Base-by-base conservation (phyloP, 2,797 vertebrate species). In the Saxicola maurus region DNA sequence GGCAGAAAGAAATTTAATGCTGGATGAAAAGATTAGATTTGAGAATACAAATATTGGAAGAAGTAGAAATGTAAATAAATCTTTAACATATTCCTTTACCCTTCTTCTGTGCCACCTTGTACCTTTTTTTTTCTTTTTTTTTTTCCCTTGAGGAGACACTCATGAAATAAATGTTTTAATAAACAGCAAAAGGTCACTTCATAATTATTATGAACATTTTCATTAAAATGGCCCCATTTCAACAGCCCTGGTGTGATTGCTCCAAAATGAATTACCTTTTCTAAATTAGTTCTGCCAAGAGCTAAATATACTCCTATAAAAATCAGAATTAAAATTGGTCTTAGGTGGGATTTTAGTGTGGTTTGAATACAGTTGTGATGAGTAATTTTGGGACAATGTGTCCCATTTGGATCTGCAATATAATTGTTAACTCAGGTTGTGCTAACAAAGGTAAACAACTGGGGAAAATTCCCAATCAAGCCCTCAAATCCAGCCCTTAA, bases 241-340 rank as follows among this genome's bases (percentile, higher is more conserved):
- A 88, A 90, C 78, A 67, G 33, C 23, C 7, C 11, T 78, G 17
- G 13, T 48, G 53, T 66, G 67, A 62, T 49, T 66, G 27, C 35
- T 87, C 35, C 42, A 67, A 79, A 92, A 87, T 20, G 4, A 93
- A 89, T 83, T 77, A 71, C 48, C 23, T 72, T 68, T 82, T 72
- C 53, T 80, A 86, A 92, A 91, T 95, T 90, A 94, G 57, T 89
- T 95, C 84, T 92, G 82, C 74, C 74, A 82, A 89, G 79, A 90
- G 68, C 73, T 75, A 94, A 86, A 82, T 56, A 71, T 13, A 23
- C 15, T 45, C 23, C 24, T 57, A 27, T 61, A 77, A 93, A 89
- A 25, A 16, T 15, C 11, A 49, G 30, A 87, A 83, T 68, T 33
- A 79, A 82, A 81, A 89, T 46, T 60, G 65, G 49, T 17, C 46